These are phyloP conservation scores for Rhizomys pruinosus DNA, from an alignment of 2,113 vertebrate genomes.

Conservation along the genomic window DNA sequence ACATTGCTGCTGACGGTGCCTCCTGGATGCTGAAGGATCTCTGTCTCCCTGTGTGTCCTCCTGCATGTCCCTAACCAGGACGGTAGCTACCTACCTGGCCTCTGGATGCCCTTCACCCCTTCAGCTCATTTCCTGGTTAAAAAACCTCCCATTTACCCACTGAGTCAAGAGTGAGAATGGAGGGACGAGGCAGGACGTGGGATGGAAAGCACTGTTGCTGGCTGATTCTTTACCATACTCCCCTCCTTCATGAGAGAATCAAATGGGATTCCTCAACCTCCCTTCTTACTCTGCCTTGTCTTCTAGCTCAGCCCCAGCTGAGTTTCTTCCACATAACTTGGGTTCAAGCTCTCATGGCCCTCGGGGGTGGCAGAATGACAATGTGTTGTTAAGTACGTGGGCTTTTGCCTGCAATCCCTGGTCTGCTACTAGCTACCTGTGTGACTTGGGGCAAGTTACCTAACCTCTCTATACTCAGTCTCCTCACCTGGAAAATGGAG, in stretches of 20 bases:
- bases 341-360: background rate
- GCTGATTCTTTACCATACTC: background rate
- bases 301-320: background rate
- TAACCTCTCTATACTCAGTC: background rate
- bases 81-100: background rate
- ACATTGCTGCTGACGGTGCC: fast-evolving
- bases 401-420: background rate
- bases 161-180: no score
- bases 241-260: background rate
- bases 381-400: background rate
- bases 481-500: background rate
- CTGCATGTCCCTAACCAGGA: no score
- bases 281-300: background rate
- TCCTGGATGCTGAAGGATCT: background rate
- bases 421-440: background rate
- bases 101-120: background rate
- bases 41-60: background rate
- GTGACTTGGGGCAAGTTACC: background rate
- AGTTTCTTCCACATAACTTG: background rate
- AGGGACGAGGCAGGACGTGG: background rate
- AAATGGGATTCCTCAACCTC: background rate
- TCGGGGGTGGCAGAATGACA: background rate
- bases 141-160: background rate
- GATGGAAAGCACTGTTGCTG: background rate
- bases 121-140: background rate